These are phyloP conservation scores for Callipepla californica DNA, from an alignment of 2,113 vertebrate genomes.

Conservation along the genomic window DNA sequence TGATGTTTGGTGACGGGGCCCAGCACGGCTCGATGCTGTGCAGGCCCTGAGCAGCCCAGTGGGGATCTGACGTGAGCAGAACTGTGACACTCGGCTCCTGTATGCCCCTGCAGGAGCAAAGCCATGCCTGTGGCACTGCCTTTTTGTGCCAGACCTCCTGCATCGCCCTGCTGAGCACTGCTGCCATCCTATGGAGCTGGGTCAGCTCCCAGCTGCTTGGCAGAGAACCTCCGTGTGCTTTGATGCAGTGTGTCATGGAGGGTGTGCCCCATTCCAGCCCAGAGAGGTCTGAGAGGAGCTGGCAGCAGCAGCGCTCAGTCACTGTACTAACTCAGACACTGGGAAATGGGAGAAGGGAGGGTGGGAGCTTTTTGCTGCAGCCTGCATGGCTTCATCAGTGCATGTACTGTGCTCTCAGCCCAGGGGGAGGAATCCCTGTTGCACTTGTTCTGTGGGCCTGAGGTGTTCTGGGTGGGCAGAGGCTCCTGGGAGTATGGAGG, in stretches of 20 bases:
- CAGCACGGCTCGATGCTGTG: fast-evolving
- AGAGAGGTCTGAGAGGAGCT: background rate
- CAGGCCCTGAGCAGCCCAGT: background rate
- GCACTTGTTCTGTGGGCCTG: background rate
- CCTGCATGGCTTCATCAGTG: fast-evolving
- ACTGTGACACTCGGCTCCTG: background rate
- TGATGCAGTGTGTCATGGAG: fast-evolving
- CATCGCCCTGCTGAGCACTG: fast-evolving
- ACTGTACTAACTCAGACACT: fast-evolving
- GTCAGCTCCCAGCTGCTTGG: background rate
- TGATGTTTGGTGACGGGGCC: background rate
- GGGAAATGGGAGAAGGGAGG: background rate
- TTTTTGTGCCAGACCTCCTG: no score
- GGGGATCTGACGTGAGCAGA: background rate
- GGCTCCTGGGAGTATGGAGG: no score
- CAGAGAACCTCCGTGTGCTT: fast-evolving
- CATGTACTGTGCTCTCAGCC: fast-evolving
- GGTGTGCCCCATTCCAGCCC: background rate
- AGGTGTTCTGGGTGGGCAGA: background rate
- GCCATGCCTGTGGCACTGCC: fast-evolving
- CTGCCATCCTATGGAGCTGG: fast-evolving
- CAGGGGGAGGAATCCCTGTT: no score
- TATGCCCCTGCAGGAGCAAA: background rate
- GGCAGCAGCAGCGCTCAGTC: background rate
- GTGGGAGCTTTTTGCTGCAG: background rate